phyloP scores from a whole-genome alignment of 2,888 invertebrate genomes.

The Ethmia dodecea region DNA sequence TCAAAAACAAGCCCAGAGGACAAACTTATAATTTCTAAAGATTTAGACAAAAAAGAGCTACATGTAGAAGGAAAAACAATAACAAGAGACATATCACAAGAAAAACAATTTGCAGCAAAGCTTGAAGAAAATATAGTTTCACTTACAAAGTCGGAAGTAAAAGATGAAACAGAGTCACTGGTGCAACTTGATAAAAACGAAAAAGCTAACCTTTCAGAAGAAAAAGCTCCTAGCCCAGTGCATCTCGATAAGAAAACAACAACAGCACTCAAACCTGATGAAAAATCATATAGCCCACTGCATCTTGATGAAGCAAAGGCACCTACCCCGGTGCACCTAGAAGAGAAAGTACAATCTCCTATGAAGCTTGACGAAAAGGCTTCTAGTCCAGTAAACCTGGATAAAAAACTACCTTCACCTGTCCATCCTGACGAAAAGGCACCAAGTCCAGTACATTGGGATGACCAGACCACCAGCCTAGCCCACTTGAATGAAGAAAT shows the following conservation, averaged over 20 bases:
- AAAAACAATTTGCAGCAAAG: no score
- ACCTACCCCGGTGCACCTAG: background rate
- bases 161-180: no score
- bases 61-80: no score
- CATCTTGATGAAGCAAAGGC: slow-evolving; percentile 1
- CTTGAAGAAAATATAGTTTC: no score
- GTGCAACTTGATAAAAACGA: no score
- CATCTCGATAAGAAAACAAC: background rate
- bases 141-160: no score
- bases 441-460: background rate
- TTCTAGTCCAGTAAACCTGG: no score
- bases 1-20: no score
- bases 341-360: background rate
- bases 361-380: background rate
- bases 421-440: background rate
- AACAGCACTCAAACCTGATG: background rate
- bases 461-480: background rate
- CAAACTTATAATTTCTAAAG: no score
- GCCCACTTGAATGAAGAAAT: background rate
- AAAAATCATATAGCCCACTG: slow-evolving; percentile 7
- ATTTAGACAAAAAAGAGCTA: no score
- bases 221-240: background rate
- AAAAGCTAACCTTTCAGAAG: no score
- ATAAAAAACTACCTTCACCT: background rate
- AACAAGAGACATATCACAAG: no score